Conservation (phyloP, 2,888 invertebrate genomes). For the Corythucha ciliata region DNA sequence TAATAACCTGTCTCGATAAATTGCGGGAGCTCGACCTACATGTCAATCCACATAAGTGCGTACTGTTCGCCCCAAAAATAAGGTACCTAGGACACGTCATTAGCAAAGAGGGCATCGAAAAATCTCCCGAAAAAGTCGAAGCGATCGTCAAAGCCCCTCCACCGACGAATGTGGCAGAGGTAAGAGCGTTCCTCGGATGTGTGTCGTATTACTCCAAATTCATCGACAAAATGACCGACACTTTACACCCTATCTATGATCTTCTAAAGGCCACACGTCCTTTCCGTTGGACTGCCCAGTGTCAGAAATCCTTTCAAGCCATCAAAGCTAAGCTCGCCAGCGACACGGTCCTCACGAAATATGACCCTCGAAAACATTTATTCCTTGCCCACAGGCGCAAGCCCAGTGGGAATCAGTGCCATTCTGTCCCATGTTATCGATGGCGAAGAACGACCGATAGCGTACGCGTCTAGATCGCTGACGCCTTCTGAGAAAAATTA, state of each 20-base stretch:
- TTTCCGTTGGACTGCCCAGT: conserved; percentile 30
- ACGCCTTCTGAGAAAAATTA: conserved; percentile 37
- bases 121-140: conserved; percentile 21
- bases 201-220: conserved; percentile 18
- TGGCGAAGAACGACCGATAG: conserved; percentile 25
- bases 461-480: conserved; percentile 32
- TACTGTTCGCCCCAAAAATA: conserved; percentile 7
- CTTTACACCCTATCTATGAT: conserved; percentile 26
- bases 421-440: conserved; percentile 24
- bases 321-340: conserved; percentile 32
- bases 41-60: conserved; percentile 14
- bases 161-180: conserved; percentile 21
- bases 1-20: background rate
- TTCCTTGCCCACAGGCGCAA: conserved; percentile 28
- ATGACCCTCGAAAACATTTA: conserved; percentile 30
- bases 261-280: conserved; percentile 24
- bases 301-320: conserved; percentile 30
- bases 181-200: conserved; percentile 12
- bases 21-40: conserved; percentile 7
- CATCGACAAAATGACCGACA: conserved; percentile 17
- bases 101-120: conserved; percentile 9
- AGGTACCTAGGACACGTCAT: conserved; percentile 16
- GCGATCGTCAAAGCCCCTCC: conserved; percentile 18
- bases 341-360: conserved; percentile 31
- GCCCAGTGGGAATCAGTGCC: conserved; percentile 23